Conservation (phyloP, 2,888 invertebrate species). For the Aspidiotus destructor region DNA sequence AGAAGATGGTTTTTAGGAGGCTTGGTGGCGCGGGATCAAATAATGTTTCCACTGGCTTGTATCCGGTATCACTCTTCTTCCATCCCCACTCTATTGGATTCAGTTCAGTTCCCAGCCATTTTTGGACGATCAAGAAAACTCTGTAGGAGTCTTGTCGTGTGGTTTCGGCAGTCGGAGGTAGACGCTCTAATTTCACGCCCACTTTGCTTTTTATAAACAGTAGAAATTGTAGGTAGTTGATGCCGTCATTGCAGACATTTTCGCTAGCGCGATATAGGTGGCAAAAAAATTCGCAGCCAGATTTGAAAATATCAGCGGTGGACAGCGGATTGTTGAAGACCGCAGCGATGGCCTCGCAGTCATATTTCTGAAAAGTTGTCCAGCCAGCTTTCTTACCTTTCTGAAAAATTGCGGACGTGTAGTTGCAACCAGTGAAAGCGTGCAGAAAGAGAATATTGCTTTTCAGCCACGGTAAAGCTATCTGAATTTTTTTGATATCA, state of each 20-base stretch:
- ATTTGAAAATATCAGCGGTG: background rate
- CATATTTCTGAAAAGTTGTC: background rate
- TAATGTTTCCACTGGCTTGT: background rate
- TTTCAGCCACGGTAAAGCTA: too few relatives aligned
- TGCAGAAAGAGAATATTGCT: background rate
- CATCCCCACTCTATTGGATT: background rate
- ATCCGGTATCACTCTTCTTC: background rate
- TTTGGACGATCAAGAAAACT: background rate
- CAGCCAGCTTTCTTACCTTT: background rate
- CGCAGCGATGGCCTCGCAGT: background rate
- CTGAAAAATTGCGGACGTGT: background rate
- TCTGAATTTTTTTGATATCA: too few relatives aligned
- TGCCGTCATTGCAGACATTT: background rate
- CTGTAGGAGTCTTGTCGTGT: background rate
- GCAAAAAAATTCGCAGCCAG: background rate
- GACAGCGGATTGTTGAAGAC: background rate
- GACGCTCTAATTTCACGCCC: background rate
- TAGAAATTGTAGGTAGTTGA: background rate
- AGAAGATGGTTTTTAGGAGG: background rate
- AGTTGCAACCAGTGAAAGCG: background rate
- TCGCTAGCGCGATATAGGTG: background rate
- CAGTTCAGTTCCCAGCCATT: background rate
- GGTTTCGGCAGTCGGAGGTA: background rate
- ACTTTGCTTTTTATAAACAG: background rate
- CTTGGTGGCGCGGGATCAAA: background rate